Percentiles rank a stretch among this genome's conserved stretches.
These are phyloP conservation scores for Phrynocephalus guinanensis DNA, from an alignment of 2,797 vertebrate genomes.

Conservation along the genomic window DNA sequence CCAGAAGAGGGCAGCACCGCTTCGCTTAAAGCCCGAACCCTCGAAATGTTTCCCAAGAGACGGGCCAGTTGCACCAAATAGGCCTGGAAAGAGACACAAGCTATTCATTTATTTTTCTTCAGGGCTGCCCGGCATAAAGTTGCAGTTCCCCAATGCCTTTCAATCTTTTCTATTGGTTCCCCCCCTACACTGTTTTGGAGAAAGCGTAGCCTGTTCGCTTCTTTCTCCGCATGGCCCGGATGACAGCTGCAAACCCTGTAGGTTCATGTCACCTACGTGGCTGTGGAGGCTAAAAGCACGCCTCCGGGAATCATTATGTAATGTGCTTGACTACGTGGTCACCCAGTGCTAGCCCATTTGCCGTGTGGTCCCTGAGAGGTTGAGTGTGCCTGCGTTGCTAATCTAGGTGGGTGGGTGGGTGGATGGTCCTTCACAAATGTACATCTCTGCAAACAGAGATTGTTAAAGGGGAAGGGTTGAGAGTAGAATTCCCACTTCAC, in stretches of 20 bases:
- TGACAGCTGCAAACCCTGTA: not conserved
- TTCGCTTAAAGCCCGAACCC: not conserved
- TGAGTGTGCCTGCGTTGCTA: not conserved
- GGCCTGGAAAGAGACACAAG: too few species aligned
- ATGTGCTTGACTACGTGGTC: too few species aligned
- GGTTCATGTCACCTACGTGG: not conserved
- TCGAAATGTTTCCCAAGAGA: not conserved
- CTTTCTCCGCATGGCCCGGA: not conserved
- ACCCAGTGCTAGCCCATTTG: not conserved
- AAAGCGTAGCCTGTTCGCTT: not conserved
- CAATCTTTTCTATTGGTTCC: not conserved
- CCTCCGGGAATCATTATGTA: not conserved
- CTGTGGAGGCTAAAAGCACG: not conserved
- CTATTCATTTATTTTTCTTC: not conserved
- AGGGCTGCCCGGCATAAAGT: not conserved
- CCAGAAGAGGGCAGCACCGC: not conserved
- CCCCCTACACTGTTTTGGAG: not conserved
- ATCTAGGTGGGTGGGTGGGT: not conserved
- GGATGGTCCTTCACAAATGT: not conserved
- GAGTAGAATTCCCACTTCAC: too few species aligned
- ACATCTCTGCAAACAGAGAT: not conserved
- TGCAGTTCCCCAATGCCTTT: too few species aligned
- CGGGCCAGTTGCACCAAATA: too few species aligned
- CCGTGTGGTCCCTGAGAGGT: not conserved
- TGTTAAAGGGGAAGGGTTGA: too few species aligned